A percentile compares a stretch with the other conserved stretches of the same genome.
Conservation (phyloP, 2,113 vertebrate genomes). For the Proterorhinus semilunaris region DNA sequence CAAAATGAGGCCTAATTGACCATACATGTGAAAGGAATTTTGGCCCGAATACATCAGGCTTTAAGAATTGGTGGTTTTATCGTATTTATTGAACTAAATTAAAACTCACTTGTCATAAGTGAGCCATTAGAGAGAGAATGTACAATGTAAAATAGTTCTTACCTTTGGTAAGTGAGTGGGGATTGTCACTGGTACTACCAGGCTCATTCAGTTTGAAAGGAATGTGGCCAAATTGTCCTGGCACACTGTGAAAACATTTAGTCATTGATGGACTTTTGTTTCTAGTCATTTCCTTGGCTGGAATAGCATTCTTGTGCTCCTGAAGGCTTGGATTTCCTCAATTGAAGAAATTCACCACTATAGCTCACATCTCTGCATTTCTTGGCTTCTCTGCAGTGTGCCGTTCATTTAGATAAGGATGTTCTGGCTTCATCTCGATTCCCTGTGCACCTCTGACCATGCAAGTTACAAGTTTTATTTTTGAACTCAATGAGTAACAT, state of each 20-base stretch:
- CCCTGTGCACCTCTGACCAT: background rate
- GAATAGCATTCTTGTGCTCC: slow-evolving; percentile 51
- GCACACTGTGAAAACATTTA: slow-evolving; percentile 34
- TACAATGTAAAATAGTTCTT: too few species aligned
- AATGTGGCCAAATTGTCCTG: slow-evolving; percentile 42
- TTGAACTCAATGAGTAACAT: background rate
- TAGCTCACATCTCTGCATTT: slow-evolving; percentile 31
- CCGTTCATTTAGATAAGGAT: slow-evolving; percentile 32
- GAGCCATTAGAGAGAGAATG: background rate
- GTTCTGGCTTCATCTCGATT: background rate
- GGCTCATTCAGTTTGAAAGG: background rate
- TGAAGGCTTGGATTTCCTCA: slow-evolving; percentile 57
- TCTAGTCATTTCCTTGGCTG: slow-evolving; percentile 45
- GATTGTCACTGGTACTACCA: background rate
- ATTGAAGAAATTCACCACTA: slow-evolving; percentile 51
- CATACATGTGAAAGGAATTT: slow-evolving; percentile 75
- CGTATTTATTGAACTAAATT: background rate
- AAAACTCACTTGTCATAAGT: background rate
- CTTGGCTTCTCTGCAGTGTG: slow-evolving; percentile 36
- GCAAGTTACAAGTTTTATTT: background rate
- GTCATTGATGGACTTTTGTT: slow-evolving; percentile 51
- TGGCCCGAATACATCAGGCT: slow-evolving; percentile 71
- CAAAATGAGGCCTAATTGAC: slow-evolving; percentile 79
- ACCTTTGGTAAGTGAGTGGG: too few species aligned
- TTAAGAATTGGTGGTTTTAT: slow-evolving; percentile 59